Conservation (phyloP, 1,140 invertebrate species). For the Danaus plexippus region DNA sequence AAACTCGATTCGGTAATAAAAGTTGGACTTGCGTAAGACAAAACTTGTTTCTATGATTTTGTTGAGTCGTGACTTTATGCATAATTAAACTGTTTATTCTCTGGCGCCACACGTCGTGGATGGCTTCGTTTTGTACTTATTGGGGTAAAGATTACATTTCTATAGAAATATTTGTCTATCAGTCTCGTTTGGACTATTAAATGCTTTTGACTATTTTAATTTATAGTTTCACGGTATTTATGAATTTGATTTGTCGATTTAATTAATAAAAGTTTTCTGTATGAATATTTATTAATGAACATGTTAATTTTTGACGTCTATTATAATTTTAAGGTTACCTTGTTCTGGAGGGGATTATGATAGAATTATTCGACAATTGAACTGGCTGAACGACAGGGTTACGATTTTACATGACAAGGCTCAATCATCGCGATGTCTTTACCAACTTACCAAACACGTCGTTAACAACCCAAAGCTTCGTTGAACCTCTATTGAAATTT, state of each 20-base stretch:
- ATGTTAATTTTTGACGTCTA: constrained; percentile 6
- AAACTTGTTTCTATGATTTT: constrained; percentile 35
- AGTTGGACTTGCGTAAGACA: constrained; percentile 16
- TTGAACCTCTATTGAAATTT: constrained; percentile 12
- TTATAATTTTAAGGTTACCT: not conserved
- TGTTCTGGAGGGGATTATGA: constrained; percentile 5
- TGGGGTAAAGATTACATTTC: constrained; percentile 46
- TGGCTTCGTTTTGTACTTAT: constrained; percentile 50
- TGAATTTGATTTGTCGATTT: constrained; percentile 3
- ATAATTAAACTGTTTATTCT: constrained; percentile 60
- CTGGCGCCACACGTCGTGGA: constrained; percentile 56
- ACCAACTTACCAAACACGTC: constrained; percentile 6
- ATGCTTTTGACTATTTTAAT: constrained; percentile 24
- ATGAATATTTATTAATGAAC: constrained; percentile 1
- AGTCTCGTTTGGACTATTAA: constrained; percentile 34
- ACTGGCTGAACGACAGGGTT: constrained; percentile 4
- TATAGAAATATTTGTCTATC: constrained; percentile 43
- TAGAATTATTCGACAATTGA: constrained; percentile 9
- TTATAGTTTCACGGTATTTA: constrained; percentile 33
- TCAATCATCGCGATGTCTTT: constrained; percentile 20
- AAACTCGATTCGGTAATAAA: too few relatives aligned
- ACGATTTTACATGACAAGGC: constrained; percentile 43
- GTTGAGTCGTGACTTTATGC: constrained; percentile 60
- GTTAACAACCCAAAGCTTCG: constrained; percentile 8
- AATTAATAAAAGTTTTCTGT: constrained; percentile 7